Evolutionary conservation across 1,140 invertebrate species (phyloP), one percentile per base, ranked within the genome.

Genomic region (Trichonephila inaurata): DNA sequence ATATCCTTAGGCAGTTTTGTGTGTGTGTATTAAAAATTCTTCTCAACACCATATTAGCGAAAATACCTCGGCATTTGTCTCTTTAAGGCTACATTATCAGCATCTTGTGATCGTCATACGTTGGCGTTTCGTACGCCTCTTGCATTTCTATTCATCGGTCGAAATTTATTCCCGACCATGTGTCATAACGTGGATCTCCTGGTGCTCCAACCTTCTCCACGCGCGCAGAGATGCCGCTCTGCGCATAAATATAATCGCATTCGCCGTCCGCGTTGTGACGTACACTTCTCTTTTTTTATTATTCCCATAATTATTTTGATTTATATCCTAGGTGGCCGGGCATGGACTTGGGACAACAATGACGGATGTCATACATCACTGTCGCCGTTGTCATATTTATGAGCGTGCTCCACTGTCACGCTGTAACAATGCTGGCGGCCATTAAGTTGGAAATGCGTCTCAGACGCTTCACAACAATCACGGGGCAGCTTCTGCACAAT

Each of bases 271-370:
- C 58, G 44, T 14, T 60, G 3, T 85, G 83, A 51, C 83, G 83
- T 85, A 85, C 21, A 19, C 72, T 5, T 77, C 69, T 33, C 69
- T 60, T 61, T 83, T 83, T 83, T 85, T 85, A 61, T 85, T 61
- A 85, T 61, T 61, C 83, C 83, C 83, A 85, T 85, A 85, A 91
- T 91, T 91, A 91, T 91, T 91, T 91, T 91, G 89, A 91, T 91
- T 91, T 82, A 91, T 91, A 44, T n/a, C 60, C 28, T 33, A 33
- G 69, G 89, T 82, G 89, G 66, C 66, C 66, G 24, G 66, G 66
- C 66, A 69, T 69, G 66, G 72, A 60, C 72, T 69, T 40, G 69
- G 72, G 40, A 91, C 89, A 91, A 91, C 89, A 91, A 91, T 91
- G 89, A 91, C 89, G 89, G 89, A 91, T 91, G 72, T 82, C 72